phyloP scores from a whole-genome alignment of 2,888 invertebrate genomes.

The Drosophila testacea region DNA sequence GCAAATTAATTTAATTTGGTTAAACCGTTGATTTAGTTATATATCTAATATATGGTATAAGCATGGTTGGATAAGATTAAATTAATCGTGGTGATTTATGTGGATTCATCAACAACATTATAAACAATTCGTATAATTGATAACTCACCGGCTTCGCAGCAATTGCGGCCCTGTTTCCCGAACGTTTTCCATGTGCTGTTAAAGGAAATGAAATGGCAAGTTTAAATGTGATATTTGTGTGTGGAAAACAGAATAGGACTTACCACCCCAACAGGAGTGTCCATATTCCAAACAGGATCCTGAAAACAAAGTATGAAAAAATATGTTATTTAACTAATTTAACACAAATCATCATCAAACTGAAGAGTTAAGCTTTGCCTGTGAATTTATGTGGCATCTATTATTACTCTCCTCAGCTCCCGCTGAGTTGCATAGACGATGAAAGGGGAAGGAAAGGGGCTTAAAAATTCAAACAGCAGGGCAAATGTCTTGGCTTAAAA shows the following conservation, averaged over 20 bases:
- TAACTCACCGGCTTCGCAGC: conserved; percentile 59
- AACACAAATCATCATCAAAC: conserved; percentile 66
- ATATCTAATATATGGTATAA: conserved; percentile 3
- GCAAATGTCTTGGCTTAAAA: conserved; percentile 36
- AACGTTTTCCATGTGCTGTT: conserved; percentile 80
- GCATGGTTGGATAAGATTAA: conserved; percentile 39
- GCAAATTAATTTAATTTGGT: conserved; percentile 25
- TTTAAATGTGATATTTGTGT: background rate
- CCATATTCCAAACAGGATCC: conserved; percentile 84
- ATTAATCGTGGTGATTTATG: conserved; percentile 30
- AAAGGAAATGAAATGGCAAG: conserved; percentile 4
- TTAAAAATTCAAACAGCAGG: conserved; percentile 34
- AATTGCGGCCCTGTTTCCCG: conserved; percentile 55
- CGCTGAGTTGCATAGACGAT: conserved; percentile 26
- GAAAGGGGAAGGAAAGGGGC: background rate
- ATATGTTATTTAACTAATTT: conserved; percentile 18
- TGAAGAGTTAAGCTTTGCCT: conserved; percentile 40
- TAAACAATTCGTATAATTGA: conserved; percentile 11
- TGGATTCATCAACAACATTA: background rate
- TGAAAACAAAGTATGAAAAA: conserved; percentile 37
- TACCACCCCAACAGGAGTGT: conserved; percentile 84
- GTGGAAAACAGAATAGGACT: conserved; percentile 44
- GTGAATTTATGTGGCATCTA: conserved; percentile 41
- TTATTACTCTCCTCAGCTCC: background rate
- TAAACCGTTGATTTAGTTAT: conserved; percentile 16